A percentile compares a stretch with the other conserved stretches of the same genome.
Conservation (phyloP, 37 sponge, comb jelly and placozoan genomes). For the Bolinopsis microptera region DNA sequence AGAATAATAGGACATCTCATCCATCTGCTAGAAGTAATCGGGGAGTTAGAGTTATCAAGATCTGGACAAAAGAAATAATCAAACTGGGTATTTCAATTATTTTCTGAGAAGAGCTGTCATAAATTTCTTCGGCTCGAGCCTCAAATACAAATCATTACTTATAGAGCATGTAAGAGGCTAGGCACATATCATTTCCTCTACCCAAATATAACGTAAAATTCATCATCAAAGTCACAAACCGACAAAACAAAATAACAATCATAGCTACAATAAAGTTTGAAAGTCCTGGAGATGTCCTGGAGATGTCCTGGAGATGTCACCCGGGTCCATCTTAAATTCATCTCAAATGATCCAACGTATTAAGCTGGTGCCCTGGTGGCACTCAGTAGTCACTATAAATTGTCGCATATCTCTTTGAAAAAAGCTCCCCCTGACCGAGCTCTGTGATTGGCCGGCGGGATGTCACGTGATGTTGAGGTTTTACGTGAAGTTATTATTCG, state of each 20-base stretch:
- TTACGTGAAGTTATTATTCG: too few species aligned
- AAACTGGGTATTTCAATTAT: too few species aligned
- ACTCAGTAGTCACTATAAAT: background rate
- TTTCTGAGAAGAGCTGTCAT: too few species aligned
- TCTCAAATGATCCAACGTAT: background rate
- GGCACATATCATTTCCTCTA: too few species aligned
- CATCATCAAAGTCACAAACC: too few species aligned
- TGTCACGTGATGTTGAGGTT: background rate
- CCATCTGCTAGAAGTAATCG: background rate
- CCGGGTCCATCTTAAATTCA: background rate
- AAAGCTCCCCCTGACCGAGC: background rate
- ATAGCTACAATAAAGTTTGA: background rate
- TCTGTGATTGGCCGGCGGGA: background rate
- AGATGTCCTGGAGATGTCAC: background rate
- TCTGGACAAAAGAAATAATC: too few species aligned
- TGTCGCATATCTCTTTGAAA: background rate
- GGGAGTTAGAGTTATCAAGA: too few species aligned
- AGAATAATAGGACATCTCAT: conserved; percentile 46
- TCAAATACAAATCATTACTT: too few species aligned
- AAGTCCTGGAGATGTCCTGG: too few species aligned
- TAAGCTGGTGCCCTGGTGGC: background rate
- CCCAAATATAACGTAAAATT: too few species aligned
- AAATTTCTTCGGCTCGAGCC: too few species aligned
- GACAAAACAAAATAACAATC: background rate
- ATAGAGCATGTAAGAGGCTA: too few species aligned